phyloP scores from a whole-genome alignment of 2,888 invertebrate genomes.

The Aspidiotus destructor region DNA sequence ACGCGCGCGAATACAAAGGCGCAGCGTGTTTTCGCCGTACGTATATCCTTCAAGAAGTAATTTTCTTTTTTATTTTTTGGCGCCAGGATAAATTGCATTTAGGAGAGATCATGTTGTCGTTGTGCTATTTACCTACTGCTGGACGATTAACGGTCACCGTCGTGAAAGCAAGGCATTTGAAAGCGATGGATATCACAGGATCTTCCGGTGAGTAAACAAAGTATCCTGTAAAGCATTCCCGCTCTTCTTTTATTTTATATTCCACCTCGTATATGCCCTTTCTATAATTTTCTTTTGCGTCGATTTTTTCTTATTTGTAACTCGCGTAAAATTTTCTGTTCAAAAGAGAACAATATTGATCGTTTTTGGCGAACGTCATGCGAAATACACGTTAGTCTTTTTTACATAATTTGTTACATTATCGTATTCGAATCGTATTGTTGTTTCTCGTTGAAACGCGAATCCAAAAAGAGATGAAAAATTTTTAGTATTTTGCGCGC shows the following conservation, averaged over 20 bases:
- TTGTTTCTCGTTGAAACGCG: too few relatives aligned
- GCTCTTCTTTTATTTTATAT: not conserved
- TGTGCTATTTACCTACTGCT: slow-evolving; percentile 84
- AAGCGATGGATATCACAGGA: slow-evolving; percentile 89
- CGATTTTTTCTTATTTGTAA: too few relatives aligned
- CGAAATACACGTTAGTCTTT: too few relatives aligned
- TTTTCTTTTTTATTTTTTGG: not conserved
- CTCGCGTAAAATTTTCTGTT: too few relatives aligned
- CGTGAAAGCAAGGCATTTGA: slow-evolving; percentile 81
- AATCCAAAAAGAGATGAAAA: too few relatives aligned
- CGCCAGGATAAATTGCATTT: slow-evolving; percentile 71
- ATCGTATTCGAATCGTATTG: too few relatives aligned
- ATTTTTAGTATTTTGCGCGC: too few relatives aligned
- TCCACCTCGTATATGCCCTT: not conserved
- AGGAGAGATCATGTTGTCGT: slow-evolving; percentile 82
- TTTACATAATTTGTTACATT: too few relatives aligned
- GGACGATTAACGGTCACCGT: slow-evolving; percentile 82
- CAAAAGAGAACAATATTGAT: too few relatives aligned
- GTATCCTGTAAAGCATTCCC: slow-evolving; percentile 9
- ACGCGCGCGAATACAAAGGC: not conserved
- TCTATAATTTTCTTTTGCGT: too few relatives aligned
- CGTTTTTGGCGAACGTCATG: too few relatives aligned
- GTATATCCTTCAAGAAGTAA: not conserved
- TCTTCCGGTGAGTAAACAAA: slow-evolving; percentile 59
- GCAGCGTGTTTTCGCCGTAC: not conserved